Conservation (phyloP, 2,113 vertebrate genomes). For the Tyto alba region DNA sequence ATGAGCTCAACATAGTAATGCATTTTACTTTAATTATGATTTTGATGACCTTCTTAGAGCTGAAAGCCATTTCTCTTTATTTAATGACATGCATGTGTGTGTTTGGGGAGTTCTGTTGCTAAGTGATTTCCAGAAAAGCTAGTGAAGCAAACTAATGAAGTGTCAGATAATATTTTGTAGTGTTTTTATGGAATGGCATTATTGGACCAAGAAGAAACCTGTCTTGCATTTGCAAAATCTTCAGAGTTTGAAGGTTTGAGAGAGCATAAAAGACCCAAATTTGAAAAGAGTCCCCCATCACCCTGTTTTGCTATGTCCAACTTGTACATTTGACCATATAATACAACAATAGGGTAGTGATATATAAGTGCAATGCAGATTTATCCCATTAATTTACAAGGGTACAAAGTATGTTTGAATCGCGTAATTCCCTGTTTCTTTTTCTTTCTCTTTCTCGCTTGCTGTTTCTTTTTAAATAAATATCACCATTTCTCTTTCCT, state of each 20-base stretch:
- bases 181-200: neutral
- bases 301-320: neutral
- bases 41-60: slow-evolving; percentile 54
- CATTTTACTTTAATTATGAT: slow-evolving; percentile 46
- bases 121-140: slow-evolving; percentile 53
- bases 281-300: neutral
- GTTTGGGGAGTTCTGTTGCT: slow-evolving; percentile 50
- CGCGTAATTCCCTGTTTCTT: neutral
- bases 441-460: neutral
- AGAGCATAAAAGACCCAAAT: neutral
- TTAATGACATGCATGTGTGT: slow-evolving; percentile 22
- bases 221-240: neutral
- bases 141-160: slow-evolving; percentile 31
- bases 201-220: neutral
- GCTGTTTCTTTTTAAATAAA: neutral
- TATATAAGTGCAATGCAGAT: neutral
- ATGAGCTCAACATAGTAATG: slow-evolving; percentile 9
- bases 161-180: slow-evolving; percentile 25
- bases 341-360: neutral
- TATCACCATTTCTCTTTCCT: neutral
- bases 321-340: neutral
- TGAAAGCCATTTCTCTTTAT: slow-evolving; percentile 36
- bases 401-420: neutral
- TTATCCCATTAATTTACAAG: neutral
- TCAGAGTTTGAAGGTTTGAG: neutral